Base-by-base conservation (phyloP, 2,113 vertebrate genomes). In the Apodemus speciosus region DNA sequence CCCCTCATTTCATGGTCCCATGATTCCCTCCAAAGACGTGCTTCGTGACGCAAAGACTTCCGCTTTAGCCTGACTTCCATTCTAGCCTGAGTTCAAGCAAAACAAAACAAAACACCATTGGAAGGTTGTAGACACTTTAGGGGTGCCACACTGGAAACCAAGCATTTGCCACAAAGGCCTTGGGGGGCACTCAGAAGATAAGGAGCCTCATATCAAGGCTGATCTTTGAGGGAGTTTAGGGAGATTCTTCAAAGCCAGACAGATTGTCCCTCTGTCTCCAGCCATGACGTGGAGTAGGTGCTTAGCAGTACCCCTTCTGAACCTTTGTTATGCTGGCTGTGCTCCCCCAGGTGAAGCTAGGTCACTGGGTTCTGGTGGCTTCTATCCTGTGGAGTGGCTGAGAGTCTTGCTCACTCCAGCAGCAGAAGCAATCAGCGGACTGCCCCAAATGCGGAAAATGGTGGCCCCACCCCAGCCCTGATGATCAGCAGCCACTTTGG, bases 251-350 rank as follows among this genome's bases (percentile, higher is more conserved):
- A 6, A 8, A 35, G 0, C 32, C 62, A 51, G 15, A 1, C 21
- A 23, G 69, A 38, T 10, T 13, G 43, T 23, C 56, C 62, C n/a
- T 13, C 77, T 7, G 40, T 2, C 38, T 35, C 15, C 10, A 2
- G 11, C 0, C 1, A 76, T 51, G 49, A 30, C 35, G 0, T 3
- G 14, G 73, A 27, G 49, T n/a, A 75, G 86, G 35, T 69, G 60
- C 58, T 84, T 75, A 58, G 8, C 5, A 89, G 35, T 10, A 3
- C 46, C 1, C 38, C 56, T 15, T 68, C 0, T 13, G 27, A 21
- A 0, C 0, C 6, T 49, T 16, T 58, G 0, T 9, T 21, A 7
- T 20, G 8, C 35, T 0, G 4, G 53, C 18, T n/a, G n/a, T 9
- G 14, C 43, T 73, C 80, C 43, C 66, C 66, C 43, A 43, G 13